phyloP scores from a whole-genome alignment of 2,113 vertebrate genomes.

The Calonectris borealis region DNA sequence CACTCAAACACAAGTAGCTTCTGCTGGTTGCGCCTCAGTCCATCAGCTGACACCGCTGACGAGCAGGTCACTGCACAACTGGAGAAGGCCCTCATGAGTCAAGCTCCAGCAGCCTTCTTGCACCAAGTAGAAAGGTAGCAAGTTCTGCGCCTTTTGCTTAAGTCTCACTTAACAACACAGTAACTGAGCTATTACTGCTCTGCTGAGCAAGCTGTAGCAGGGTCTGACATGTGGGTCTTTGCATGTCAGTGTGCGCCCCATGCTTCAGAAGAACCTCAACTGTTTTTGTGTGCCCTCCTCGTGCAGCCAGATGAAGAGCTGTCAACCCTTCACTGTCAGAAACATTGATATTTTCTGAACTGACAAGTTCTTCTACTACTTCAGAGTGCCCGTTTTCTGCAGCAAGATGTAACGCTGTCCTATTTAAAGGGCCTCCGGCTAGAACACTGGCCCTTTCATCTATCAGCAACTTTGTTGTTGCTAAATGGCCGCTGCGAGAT shows the following conservation, averaged over 20 bases:
- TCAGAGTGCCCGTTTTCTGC: constrained; percentile 84
- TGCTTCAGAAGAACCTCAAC: constrained; percentile 78
- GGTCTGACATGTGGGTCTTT: constrained; percentile 53
- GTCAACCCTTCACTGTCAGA: constrained; percentile 79
- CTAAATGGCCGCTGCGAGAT: constrained; percentile 80
- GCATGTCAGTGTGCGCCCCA: constrained; percentile 57
- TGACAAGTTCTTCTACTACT: constrained; percentile 83
- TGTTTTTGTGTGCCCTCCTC: constrained; percentile 74
- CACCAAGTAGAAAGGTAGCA: not conserved
- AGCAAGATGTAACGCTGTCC: constrained; percentile 83
- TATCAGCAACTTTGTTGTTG: constrained; percentile 86
- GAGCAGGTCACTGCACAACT: not conserved
- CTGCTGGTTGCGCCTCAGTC: not conserved
- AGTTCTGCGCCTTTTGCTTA: not conserved
- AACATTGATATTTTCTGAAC: constrained; percentile 61
- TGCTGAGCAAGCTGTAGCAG: not conserved
- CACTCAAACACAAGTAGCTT: not conserved
- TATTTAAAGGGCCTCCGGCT: constrained; percentile 63
- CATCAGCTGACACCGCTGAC: not conserved
- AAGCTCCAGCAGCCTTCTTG: not conserved
- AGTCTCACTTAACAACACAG: constrained; percentile 63
- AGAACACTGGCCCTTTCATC: constrained; percentile 80
- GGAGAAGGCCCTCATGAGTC: not conserved
- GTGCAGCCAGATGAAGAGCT: constrained; percentile 81
- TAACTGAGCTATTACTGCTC: not conserved